A percentile compares a stretch with the other conserved stretches of the same genome.
Evolutionary conservation across 1,140 invertebrate species (phyloP).

Genomic region (Pachyrhynchus sulphureomaculatus): DNA sequence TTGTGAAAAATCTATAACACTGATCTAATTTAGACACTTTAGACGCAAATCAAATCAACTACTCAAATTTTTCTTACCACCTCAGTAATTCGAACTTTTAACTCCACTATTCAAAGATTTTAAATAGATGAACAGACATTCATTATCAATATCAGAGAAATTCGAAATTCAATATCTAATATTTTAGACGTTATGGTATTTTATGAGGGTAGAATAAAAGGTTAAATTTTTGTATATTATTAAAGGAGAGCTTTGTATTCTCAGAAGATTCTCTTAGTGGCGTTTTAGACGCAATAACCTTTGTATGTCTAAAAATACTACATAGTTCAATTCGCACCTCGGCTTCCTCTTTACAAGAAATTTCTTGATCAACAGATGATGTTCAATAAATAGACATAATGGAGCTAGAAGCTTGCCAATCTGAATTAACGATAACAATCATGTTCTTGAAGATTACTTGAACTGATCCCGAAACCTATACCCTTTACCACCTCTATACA

Average conservation of each 20-base stretch:
- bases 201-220: too few relatives aligned
- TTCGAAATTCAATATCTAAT: conserved; percentile 3
- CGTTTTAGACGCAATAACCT: conserved; percentile 9
- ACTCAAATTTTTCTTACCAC: conserved; percentile 16
- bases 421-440: conserved; percentile 5
- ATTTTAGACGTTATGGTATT: too few relatives aligned
- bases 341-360: conserved; percentile 6
- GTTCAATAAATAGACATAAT: conserved; percentile 7
- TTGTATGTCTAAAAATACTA: conserved; percentile 12
- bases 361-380: not conserved
- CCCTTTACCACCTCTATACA: conserved; percentile 8
- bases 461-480: conserved; percentile 6
- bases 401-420: conserved; percentile 16
- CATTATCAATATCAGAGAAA: conserved; percentile 10
- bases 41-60: conserved; percentile 20
- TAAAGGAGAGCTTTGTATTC: not conserved
- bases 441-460: conserved; percentile 16
- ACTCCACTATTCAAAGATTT: too few relatives aligned
- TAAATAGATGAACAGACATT: conserved; percentile 24
- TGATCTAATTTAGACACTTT: conserved; percentile 26
- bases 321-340: conserved; percentile 13
- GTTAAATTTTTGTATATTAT: conserved; percentile 7
- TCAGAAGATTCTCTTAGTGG: not conserved
- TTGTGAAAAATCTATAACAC: conserved; percentile 25
- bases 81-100: too few relatives aligned